Base-by-base conservation (phyloP, 2,113 vertebrate species). In the Lepisosteus oculatus region DNA sequence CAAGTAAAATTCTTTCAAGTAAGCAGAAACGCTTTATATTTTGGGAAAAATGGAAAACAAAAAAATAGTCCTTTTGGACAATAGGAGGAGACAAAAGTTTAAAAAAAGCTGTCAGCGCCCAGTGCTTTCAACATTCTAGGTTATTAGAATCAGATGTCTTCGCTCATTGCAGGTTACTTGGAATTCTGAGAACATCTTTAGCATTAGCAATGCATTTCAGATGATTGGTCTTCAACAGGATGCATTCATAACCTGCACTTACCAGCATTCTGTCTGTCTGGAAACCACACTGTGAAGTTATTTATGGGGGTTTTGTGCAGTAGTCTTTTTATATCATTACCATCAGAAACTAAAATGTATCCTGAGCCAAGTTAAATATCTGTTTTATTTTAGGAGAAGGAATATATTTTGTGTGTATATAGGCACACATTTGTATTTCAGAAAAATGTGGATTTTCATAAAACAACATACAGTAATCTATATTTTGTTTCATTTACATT, bases 301-400 rank as follows among this genome's bases (percentile, higher is more conserved):
- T 90, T 91, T 90, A 89, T 89, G 83, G 82, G 47, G 83, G 77
- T 86, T 29, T 90, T 86, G 85, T 85, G 83, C 85, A 89, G 83
- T 86, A 85, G 83, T 86, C 66, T 79, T 85, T 86, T 89, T 84
- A 87, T 87, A 87, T 88, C 84, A 84, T 90, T 88, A 87, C 88
- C 87, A 88, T 90, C 86, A 87, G 84, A 89, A 68, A 72, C 82
- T 83, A 76, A 85, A 90, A 80, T 77, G 59, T 64, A 74, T 15
- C 74, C 13, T 9, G 78, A 82, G 87, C 90, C 90, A 92, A 92
- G 85, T 84, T 81, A 90, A 91, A 89, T 90, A 90, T 88, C 86
- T 86, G 87, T 79, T 89, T 88, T 86, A 86, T 90, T 92, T 90
- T 90, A 86, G 80, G 77, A 76, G 72, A 78, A 66, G 72, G 71